Evolutionary conservation across 2,113 vertebrate species (phyloP).

Genomic region (Anguilla rostrata): DNA sequence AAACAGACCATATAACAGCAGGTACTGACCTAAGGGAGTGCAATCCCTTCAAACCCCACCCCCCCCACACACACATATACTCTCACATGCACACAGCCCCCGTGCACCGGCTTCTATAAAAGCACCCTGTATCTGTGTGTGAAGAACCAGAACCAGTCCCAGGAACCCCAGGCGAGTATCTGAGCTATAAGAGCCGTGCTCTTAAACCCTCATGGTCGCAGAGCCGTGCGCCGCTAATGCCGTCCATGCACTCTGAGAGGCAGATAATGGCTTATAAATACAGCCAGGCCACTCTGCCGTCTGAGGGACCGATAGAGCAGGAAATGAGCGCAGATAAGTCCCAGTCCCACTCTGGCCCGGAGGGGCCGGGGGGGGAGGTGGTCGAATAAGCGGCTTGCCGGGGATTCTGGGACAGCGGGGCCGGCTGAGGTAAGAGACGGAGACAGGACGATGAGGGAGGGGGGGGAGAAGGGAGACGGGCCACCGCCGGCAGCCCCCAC

Average conservation of each 20-base stretch:
- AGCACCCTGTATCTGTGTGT: neutral
- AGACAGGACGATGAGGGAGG: neutral
- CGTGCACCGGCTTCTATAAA: too few relatives aligned
- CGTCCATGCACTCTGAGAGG: neutral
- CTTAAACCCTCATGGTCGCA: too few relatives aligned
- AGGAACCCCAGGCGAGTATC: too few relatives aligned
- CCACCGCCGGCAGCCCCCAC: neutral
- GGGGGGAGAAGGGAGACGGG: neutral
- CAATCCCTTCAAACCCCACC: too few relatives aligned
- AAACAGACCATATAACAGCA: neutral
- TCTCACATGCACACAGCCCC: too few relatives aligned
- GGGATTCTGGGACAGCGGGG: neutral
- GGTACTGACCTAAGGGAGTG: neutral
- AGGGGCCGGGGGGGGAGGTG: neutral
- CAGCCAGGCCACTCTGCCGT: neutral
- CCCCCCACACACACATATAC: too few relatives aligned
- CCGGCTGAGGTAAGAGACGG: neutral
- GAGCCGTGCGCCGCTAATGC: neutral
- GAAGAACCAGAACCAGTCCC: too few relatives aligned
- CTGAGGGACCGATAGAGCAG: neutral
- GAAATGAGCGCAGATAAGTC: neutral
- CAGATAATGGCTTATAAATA: neutral
- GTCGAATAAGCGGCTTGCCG: neutral
- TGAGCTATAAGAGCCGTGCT: too few relatives aligned
- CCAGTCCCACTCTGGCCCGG: neutral